These are phyloP conservation scores for Dunckerocampus dactyliophorus DNA, from an alignment of 2,113 vertebrate species.

Conservation along the genomic window DNA sequence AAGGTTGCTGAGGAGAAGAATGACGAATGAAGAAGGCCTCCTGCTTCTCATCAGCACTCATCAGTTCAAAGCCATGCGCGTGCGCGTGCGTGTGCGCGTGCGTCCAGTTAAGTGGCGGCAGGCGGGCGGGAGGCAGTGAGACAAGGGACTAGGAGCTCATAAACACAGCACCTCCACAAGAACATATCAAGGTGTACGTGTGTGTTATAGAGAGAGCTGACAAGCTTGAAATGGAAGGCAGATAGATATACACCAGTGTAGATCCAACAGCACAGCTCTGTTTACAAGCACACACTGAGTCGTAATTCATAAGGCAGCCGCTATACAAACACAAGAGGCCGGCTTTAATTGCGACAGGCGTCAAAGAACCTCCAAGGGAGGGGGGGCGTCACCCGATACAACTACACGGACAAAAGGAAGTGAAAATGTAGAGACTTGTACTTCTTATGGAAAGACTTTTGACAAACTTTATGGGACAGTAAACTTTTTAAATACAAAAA, in stretches of 20 bases:
- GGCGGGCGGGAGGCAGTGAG: constrained; percentile 69
- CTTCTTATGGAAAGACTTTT: no score
- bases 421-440: no score
- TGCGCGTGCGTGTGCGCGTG: constrained; percentile 36
- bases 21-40: constrained; percentile 29
- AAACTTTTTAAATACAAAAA: no score
- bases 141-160: constrained; percentile 63
- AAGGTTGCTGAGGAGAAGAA: constrained; percentile 25
- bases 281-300: constrained; percentile 53
- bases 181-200: constrained; percentile 62
- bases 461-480: no score
- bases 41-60: constrained; percentile 70
- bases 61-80: constrained; percentile 68
- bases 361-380: no score
- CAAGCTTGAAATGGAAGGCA: constrained; percentile 55
- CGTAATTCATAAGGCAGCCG: constrained; percentile 2
- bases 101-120: constrained; percentile 63
- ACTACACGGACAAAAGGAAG: no score
- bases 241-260: constrained; percentile 56
- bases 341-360: constrained; percentile 23
- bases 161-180: constrained; percentile 67
- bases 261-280: constrained; percentile 57
- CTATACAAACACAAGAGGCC: constrained; percentile 48
- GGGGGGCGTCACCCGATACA: no score
- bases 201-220: constrained; percentile 59